Conservation (phyloP, 2,888 invertebrate species). For the Taphrorychus bicolor region DNA sequence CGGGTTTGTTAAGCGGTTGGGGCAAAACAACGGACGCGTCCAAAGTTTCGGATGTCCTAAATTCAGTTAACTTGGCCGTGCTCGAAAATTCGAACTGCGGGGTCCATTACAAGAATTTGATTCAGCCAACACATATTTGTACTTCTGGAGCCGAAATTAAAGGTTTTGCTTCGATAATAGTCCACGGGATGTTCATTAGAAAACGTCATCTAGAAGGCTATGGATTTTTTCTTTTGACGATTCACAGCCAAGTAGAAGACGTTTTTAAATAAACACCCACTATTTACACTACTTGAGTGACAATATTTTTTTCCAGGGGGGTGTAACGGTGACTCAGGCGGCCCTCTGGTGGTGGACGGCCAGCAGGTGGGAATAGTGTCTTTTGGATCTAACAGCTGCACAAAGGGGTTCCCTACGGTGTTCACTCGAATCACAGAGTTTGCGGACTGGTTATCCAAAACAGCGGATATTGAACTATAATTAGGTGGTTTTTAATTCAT, state of each 20-base stretch:
- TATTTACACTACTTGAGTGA: neutral
- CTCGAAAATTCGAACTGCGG: constrained; percentile 60
- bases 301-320: constrained; percentile 21
- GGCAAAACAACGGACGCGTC: constrained; percentile 56
- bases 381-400: constrained; percentile 34
- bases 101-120: constrained; percentile 53
- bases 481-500: neutral
- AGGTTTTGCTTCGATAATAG: constrained; percentile 23
- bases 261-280: too few relatives aligned
- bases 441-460: constrained; percentile 24
- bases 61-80: constrained; percentile 56
- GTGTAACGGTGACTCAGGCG: constrained; percentile 27
- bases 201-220: too few relatives aligned
- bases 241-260: too few relatives aligned
- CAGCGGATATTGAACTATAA: constrained; percentile 15
- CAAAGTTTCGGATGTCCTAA: constrained; percentile 57
- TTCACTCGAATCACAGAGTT: constrained; percentile 32
- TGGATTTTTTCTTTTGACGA: too few relatives aligned
- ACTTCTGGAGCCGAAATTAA: constrained; percentile 54
- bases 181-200: too few relatives aligned
- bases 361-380: constrained; percentile 38
- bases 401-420: constrained; percentile 35
- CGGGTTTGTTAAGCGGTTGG: constrained; percentile 61
- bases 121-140: constrained; percentile 61
- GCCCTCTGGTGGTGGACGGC: constrained; percentile 27